Base-by-base conservation (phyloP, 2,113 vertebrate genomes). In the Piaya cayana region DNA sequence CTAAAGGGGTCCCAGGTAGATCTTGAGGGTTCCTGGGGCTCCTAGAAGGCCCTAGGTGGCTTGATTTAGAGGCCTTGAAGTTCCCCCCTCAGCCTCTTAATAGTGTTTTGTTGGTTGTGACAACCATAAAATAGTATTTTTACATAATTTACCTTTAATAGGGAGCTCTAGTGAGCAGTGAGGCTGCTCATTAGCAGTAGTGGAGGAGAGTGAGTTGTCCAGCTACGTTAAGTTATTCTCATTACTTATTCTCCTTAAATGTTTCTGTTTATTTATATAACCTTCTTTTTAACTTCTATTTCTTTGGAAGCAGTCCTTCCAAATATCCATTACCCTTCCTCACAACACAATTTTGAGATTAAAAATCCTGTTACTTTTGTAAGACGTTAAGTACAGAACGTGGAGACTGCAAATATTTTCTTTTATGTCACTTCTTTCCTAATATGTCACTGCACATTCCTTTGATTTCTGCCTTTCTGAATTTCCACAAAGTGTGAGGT, bases 81-180 rank as follows among this genome's bases (percentile, higher is more conserved):
- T 3, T n/a, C 49, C 3, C 9, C 3, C 4, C 4, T 4, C 4
- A 27, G 19, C 19, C 11, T 7, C 4, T 20, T 27, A 70, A n/a
- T 43, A 76, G 12, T 11, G 23, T 69, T 12, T 49, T 68, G n/a
- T n/a, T n/a, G n/a, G n/a, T n/a, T n/a, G n/a, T n/a, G n/a, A n/a
- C n/a, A n/a, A n/a, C n/a, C n/a, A n/a, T n/a, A n/a, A n/a, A n/a
- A n/a, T n/a, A 30, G 19, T 63, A 25, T 62, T 55, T 85, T 85
- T 22, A 63, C 23, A 65, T 45, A 25, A 37, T 32, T 68, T 49
- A 43, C 5, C 9, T 90, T 55, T 39, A 43, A 15, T 23, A 65
- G 32, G 16, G 14, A 47, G 29, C 20, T 65, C n/a, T 45, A 43
- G 36, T 26, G 7, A 68, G 65, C 26, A 34, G 39, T 56, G 27